Conservation (phyloP, 2,113 vertebrate genomes). For the Cebidichthys violaceus region DNA sequence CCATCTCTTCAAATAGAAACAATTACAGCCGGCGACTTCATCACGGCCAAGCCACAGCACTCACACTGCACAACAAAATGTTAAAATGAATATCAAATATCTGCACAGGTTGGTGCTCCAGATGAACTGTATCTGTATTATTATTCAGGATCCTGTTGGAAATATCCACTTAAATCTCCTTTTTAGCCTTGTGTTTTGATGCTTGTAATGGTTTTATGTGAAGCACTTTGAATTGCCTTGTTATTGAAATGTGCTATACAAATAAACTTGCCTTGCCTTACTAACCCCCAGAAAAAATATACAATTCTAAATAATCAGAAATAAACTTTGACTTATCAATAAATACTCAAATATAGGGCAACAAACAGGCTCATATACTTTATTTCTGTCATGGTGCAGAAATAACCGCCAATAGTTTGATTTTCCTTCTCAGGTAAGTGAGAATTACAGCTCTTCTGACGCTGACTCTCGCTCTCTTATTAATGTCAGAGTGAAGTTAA, state of each 20-base stretch:
- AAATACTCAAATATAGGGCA: not conserved
- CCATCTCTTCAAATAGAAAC: slow-evolving; percentile 40
- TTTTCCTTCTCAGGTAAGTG: not conserved
- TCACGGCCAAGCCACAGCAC: slow-evolving; percentile 37
- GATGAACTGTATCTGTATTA: not conserved
- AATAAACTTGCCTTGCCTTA: too few relatives aligned
- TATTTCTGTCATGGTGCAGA: not conserved
- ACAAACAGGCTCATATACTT: not conserved
- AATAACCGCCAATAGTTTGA: not conserved
- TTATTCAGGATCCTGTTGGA: not conserved
- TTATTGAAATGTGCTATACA: too few relatives aligned
- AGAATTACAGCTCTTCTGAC: not conserved
- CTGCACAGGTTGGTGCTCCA: slow-evolving; percentile 16
- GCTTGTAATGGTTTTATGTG: too few relatives aligned
- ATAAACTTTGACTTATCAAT: not conserved
- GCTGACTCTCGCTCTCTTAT: not conserved
- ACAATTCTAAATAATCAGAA: not conserved
- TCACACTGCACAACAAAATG: not conserved
- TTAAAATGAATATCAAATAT: not conserved
- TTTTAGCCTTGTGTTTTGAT: too few relatives aligned
- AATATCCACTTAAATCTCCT: not conserved
- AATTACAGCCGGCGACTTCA: slow-evolving; percentile 26
- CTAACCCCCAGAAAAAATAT: not conserved
- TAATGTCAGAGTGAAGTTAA: not conserved
- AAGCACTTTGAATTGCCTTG: too few relatives aligned